Conservation (phyloP, 2,113 vertebrate genomes). For the Nematolebias whitei region DNA sequence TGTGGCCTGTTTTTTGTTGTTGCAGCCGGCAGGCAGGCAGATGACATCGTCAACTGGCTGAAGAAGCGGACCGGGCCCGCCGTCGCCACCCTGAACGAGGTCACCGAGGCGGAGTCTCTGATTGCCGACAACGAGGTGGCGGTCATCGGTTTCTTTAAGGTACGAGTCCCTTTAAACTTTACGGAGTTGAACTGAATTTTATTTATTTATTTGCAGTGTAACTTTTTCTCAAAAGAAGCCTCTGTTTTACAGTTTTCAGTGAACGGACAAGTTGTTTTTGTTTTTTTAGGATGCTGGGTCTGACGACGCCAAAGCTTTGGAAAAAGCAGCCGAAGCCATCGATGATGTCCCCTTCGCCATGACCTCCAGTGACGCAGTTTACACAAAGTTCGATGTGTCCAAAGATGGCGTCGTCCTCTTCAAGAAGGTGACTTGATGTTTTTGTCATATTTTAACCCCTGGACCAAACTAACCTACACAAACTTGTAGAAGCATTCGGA, state of each 20-base stretch:
- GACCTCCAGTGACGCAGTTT: constrained; percentile 82
- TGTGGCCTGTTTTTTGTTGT: neutral
- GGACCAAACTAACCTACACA: accelerated
- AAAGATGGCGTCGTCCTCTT: constrained; percentile 90
- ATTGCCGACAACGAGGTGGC: constrained; percentile 89
- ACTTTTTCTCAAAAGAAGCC: neutral
- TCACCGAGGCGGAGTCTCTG: constrained; percentile 79
- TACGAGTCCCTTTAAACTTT: constrained; percentile 50
- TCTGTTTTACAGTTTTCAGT: too few species aligned
- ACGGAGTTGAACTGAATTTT: neutral
- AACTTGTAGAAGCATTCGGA: too few species aligned
- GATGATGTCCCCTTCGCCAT: constrained; percentile 94
- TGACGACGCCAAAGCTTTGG: constrained; percentile 84
- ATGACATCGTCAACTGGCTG: constrained; percentile 93
- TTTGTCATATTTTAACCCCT: accelerated
- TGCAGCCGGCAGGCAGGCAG: constrained; percentile 92
- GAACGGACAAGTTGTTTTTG: too few species aligned
- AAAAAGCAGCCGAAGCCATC: constrained; percentile 87
- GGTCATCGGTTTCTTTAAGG: constrained; percentile 97
- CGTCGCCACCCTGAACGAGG: constrained; percentile 77
- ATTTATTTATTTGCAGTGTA: neutral
- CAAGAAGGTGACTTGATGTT: constrained; percentile 86
- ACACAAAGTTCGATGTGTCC: constrained; percentile 86
- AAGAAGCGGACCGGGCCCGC: constrained; percentile 95
- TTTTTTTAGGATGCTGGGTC: constrained; percentile 82